Percentiles rank a stretch among this genome's conserved stretches.
Evolutionary conservation across 1,140 invertebrate genomes (phyloP).

Genomic region (Aphaenogaster ashmeadi): DNA sequence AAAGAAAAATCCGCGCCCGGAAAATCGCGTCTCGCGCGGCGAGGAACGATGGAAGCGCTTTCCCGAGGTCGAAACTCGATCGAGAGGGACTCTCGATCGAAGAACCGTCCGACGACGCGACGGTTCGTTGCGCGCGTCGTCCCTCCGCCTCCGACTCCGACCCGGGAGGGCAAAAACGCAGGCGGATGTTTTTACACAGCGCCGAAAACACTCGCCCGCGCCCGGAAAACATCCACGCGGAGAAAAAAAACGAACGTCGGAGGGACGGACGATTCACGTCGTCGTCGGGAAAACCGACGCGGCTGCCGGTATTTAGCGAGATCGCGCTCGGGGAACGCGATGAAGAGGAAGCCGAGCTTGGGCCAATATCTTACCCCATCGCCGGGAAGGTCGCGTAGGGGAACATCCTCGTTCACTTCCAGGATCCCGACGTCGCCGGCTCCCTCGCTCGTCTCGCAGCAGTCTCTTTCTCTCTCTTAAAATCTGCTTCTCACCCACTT

Average conservation of each 20-base stretch:
- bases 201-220: not conserved
- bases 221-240: not conserved
- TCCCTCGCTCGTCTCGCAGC: not conserved
- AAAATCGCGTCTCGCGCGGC: not conserved
- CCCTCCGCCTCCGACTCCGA: not conserved
- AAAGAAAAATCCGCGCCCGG: not conserved
- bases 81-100: not conserved
- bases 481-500: not conserved
- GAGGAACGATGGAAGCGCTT: not conserved
- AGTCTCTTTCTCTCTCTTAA: not conserved
- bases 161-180: not conserved
- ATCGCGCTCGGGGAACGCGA: no score
- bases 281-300: not conserved
- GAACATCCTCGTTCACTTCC: constrained; percentile 81
- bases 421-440: constrained; percentile 44
- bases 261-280: not conserved
- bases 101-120: not conserved
- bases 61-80: not conserved
- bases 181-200: constrained; percentile 2
- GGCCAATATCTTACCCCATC: constrained; percentile 83
- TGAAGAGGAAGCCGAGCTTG: not conserved
- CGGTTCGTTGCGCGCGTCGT: not conserved
- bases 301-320: not conserved
- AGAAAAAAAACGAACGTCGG: not conserved
- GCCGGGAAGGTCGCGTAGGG: constrained; percentile 86